Conservation (phyloP, 2,113 vertebrate species). For the Pantherophis guttatus region DNA sequence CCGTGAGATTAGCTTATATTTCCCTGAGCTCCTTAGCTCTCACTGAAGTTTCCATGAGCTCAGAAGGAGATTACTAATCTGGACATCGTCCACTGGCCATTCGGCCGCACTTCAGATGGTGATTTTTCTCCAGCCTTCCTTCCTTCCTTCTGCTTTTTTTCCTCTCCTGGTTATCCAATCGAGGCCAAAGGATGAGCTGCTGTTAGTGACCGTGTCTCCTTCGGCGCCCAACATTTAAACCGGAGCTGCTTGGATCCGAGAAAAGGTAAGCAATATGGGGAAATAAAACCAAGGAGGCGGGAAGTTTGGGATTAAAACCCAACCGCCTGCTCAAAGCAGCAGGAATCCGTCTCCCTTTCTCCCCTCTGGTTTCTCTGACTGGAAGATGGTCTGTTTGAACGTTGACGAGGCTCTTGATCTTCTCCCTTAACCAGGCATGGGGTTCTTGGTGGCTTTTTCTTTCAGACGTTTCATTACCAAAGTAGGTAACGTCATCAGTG, state of each 20-base stretch:
- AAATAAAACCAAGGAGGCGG: no score
- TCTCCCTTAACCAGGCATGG: background rate
- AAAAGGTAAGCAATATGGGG: background rate
- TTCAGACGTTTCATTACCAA: background rate
- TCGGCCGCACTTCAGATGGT: background rate
- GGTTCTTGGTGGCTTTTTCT: background rate
- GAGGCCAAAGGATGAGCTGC: background rate
- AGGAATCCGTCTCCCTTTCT: background rate
- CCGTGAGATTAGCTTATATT: background rate
- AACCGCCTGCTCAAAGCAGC: background rate
- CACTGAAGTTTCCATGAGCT: constrained; percentile 9
- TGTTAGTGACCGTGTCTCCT: background rate
- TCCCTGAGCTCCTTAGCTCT: constrained; percentile 12
- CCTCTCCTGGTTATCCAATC: background rate
- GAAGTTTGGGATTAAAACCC: background rate
- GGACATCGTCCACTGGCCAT: background rate
- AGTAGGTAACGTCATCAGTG: background rate
- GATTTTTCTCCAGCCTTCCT: background rate
- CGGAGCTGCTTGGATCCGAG: background rate
- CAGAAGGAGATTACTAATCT: constrained; percentile 2
- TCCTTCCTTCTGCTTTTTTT: background rate
- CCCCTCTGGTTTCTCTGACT: background rate
- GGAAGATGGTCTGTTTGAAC: background rate
- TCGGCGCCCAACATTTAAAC: background rate
- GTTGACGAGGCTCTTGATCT: background rate